Evolutionary conservation across 1,140 invertebrate genomes (phyloP), one percentile per base, ranked within the genome.

Genomic region (Armadillidium nasatum): DNA sequence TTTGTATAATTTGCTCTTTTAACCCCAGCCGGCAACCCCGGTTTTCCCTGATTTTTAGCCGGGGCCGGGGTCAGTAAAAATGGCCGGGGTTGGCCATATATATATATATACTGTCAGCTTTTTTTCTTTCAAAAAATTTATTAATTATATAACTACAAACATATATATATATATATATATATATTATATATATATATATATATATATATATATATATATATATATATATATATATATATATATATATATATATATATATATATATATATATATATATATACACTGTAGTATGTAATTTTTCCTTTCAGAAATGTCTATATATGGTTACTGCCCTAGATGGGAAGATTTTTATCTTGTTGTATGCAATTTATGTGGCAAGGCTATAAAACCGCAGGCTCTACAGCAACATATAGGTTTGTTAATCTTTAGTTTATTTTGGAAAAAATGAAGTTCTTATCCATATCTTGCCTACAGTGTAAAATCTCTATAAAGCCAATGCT

Each of bases 341-440:
- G 87, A 87, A 83, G 85, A 87, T 75, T 87, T 87, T 81, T 87
- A 86, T 78, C 81, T 88, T 50, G 85, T 87, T 72, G 83, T 86
- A 23, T 88, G 87, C 84, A 85, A 88, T 79, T 82, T 83, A 50
- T 88, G 87, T 83, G 83, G 84, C 72, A 83, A 86, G 80, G 84
- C 87, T 72, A 81, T 87, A 73, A 88, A 87, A 81, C 87, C 87
- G 74, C 86, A 87, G 80, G 86, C 86, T 54, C 83, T 88, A 46
- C 84, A 85, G 76, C 81, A 82, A 76, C 87, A 88, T 82, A 81
- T 81, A 78, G 79, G 79, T 81, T 75, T 70, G 73, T 44, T 44
- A n/a, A n/a, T n/a, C n/a, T n/a, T n/a, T n/a, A n/a, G n/a, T n/a
- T n/a, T n/a, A n/a, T n/a, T n/a, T n/a, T n/a, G n/a, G n/a, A n/a